A percentile compares a stretch with the other conserved stretches of the same genome.
Conservation (phyloP, 2,113 vertebrate species). For the Odocoileus hemionus region DNA sequence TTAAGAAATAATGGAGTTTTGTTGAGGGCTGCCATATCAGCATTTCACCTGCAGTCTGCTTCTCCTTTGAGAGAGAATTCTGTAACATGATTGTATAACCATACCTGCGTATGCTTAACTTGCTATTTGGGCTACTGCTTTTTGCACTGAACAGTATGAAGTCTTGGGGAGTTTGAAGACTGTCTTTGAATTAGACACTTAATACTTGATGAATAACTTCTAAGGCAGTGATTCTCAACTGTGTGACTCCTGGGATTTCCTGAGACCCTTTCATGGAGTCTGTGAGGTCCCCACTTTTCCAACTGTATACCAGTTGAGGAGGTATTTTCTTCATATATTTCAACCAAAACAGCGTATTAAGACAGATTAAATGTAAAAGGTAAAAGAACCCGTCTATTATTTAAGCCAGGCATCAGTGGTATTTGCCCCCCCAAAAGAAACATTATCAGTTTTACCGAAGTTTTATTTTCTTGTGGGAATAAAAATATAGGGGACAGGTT, state of each 20-base stretch:
- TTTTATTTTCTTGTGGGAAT: constrained; percentile 7
- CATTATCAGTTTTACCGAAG: not conserved
- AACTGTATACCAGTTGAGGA: not conserved
- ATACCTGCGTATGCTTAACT: not conserved
- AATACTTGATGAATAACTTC: not conserved
- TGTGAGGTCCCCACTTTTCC: not conserved
- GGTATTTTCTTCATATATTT: not conserved
- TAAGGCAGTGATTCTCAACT: not conserved
- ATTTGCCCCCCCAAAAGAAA: not conserved
- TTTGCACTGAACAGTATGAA: not conserved
- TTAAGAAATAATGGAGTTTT: not conserved
- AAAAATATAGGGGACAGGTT: not conserved
- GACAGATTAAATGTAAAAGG: not conserved
- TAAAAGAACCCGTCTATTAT: not conserved
- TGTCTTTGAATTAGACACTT: not conserved
- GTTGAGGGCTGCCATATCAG: not conserved
- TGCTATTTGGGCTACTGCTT: not conserved
- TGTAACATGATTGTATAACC: not conserved
- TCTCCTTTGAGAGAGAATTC: not conserved
- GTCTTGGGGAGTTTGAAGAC: not conserved
- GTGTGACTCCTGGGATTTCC: not conserved
- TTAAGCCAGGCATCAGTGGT: not conserved
- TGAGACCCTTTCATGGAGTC: not conserved
- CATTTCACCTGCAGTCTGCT: not conserved
- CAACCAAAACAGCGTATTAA: not conserved